A percentile compares a stretch with the other conserved stretches of the same genome.
These are phyloP conservation scores for Odontomyia ornata DNA, from an alignment of 2,888 invertebrate genomes.

Conservation along the genomic window DNA sequence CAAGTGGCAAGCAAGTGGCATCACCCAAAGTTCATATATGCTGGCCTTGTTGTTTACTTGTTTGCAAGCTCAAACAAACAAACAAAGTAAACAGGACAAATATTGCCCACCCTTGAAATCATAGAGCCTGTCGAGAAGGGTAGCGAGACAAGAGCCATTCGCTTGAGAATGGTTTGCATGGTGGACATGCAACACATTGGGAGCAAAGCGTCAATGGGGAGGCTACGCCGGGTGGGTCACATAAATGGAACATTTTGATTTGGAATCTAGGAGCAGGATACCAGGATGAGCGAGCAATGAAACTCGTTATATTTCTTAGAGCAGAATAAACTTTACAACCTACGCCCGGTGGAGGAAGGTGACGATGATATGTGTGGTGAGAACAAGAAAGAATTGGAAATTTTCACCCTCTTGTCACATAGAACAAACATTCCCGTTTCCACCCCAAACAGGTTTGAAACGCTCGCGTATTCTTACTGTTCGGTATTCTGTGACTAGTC, in stretches of 20 bases:
- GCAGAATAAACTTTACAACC: neutral
- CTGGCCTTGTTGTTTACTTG: constrained; percentile 47
- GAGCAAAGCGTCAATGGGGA: neutral
- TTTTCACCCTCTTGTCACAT: constrained; percentile 36
- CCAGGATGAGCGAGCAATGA: neutral
- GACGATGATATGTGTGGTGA: neutral
- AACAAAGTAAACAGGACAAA: constrained; percentile 44
- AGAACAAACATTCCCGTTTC: constrained; percentile 9
- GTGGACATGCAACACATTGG: neutral
- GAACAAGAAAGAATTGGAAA: constrained; percentile 21
- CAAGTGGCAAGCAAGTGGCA: constrained; percentile 42
- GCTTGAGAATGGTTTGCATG: constrained; percentile 2
- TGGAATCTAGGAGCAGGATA: neutral
- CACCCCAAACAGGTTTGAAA: neutral
- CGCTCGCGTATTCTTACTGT: neutral
- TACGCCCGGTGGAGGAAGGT: neutral
- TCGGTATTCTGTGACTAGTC: constrained; percentile 10
- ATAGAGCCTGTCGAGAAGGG: constrained; percentile 1
- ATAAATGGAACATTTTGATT: constrained; percentile 3
- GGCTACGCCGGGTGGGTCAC: neutral
- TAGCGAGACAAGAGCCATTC: neutral
- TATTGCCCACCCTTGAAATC: constrained; percentile 40
- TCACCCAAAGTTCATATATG: constrained; percentile 47
- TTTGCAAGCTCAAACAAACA: constrained; percentile 49
- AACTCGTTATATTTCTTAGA: neutral